These are phyloP conservation scores for Busseola fusca DNA, from an alignment of 2,888 invertebrate species.

Conservation along the genomic window DNA sequence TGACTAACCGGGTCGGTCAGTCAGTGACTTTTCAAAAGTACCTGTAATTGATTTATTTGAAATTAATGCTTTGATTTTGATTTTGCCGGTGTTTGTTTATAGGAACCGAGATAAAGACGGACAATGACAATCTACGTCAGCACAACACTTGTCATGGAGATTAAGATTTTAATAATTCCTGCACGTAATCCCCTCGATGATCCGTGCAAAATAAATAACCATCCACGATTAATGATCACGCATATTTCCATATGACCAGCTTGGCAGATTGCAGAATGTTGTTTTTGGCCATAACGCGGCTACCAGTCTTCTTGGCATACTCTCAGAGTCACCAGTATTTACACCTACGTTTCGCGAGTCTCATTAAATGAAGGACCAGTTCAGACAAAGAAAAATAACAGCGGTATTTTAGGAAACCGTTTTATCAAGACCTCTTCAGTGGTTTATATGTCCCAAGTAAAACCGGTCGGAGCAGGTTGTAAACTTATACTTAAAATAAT, in stretches of 20 bases:
- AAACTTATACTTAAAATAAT: conserved; percentile 63
- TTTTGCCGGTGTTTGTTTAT: not conserved
- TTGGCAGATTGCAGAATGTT: conserved; percentile 8
- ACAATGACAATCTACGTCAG: not conserved
- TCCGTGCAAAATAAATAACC: not conserved
- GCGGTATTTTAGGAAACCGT: conserved; percentile 27
- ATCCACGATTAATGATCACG: no score
- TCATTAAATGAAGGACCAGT: not conserved
- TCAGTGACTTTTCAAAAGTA: no score
- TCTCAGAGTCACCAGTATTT: not conserved
- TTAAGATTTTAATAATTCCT: conserved; percentile 8
- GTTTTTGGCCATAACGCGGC: conserved; percentile 4
- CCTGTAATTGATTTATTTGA: no score
- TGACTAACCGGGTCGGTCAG: no score
- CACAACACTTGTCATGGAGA: not conserved
- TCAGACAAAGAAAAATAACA: conserved; percentile 26
- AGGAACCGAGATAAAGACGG: not conserved
- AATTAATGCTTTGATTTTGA: no score
- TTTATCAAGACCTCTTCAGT: conserved; percentile 21
- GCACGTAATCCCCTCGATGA: not conserved
- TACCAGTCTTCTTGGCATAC: conserved; percentile 9
- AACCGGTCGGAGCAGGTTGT: conserved; percentile 34
- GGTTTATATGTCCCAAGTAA: conserved; percentile 16
- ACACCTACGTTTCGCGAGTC: not conserved
- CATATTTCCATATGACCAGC: not conserved